Conservation (phyloP, 2,888 invertebrate species). For the Andrena camellia region DNA sequence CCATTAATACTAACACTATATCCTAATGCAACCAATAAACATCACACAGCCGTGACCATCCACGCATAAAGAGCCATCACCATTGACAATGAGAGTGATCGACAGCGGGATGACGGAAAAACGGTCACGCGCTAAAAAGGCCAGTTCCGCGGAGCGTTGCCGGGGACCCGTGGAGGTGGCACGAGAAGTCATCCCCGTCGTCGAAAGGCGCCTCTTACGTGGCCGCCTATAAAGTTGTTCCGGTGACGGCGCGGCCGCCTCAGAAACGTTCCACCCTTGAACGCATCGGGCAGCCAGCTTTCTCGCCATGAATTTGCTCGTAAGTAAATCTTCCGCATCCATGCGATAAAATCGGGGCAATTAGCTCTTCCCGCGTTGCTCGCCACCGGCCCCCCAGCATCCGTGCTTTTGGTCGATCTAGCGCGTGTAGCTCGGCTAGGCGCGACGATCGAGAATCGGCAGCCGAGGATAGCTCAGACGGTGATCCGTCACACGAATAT, state of each 20-base stretch:
- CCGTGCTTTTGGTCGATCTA: neutral
- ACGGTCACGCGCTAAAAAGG: neutral
- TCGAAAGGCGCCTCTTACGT: slow-evolving; percentile 72
- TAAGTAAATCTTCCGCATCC: slow-evolving; percentile 63
- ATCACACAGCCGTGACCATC: neutral
- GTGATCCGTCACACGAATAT: neutral
- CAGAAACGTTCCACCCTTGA: slow-evolving; percentile 84
- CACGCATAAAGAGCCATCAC: neutral
- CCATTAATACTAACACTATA: neutral
- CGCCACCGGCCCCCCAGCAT: neutral
- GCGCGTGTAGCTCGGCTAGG: neutral
- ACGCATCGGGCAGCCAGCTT: slow-evolving; percentile 70
- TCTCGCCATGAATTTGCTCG: slow-evolving; percentile 76
- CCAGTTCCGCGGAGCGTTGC: slow-evolving; percentile 11
- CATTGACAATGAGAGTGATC: neutral
- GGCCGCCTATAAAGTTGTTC: slow-evolving; percentile 83
- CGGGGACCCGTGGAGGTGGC: slow-evolving; percentile 64
- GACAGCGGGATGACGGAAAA: neutral
- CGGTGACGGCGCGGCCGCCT: slow-evolving; percentile 82
- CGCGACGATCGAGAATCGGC: slow-evolving; percentile 4
- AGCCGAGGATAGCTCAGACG: neutral
- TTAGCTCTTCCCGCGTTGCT: neutral
- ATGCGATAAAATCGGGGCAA: neutral
- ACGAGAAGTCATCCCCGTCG: slow-evolving; percentile 77
- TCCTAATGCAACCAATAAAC: neutral